A percentile compares a stretch with the other conserved stretches of the same genome.
Evolutionary conservation across 2,797 vertebrate genomes (phyloP).

Genomic region (Spatula clypeata): DNA sequence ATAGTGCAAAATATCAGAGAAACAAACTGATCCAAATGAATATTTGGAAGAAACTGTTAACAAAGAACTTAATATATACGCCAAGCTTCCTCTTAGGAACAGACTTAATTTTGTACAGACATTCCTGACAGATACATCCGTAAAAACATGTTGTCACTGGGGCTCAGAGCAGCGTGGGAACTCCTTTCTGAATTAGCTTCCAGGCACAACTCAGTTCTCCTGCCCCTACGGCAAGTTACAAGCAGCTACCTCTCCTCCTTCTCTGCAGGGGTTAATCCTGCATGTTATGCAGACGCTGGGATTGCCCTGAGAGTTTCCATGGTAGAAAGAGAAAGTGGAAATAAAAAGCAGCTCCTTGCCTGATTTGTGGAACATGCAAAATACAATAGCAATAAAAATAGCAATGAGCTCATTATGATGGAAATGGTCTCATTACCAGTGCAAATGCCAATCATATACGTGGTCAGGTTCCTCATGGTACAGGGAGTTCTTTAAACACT

Average conservation of each 20-base stretch:
- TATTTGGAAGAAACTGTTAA: slow-evolving; percentile 17
- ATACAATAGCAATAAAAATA: slow-evolving; percentile 62
- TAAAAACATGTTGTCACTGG: background rate
- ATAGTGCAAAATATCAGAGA: background rate
- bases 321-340: slow-evolving; percentile 26
- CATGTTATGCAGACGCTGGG: background rate
- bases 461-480: slow-evolving; percentile 16
- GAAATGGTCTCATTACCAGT: slow-evolving; percentile 63
- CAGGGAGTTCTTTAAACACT: background rate
- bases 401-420: slow-evolving; percentile 57
- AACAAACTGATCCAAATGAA: background rate
- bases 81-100: slow-evolving; percentile 8
- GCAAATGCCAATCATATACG: slow-evolving; percentile 17
- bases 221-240: background rate
- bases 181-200: slow-evolving; percentile 3
- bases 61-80: background rate
- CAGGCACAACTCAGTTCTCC: background rate
- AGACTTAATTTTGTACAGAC: slow-evolving; percentile 14
- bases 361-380: slow-evolving; percentile 56
- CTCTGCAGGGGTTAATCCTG: background rate
- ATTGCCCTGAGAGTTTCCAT: background rate
- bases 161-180: slow-evolving; percentile 14
- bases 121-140: slow-evolving; percentile 9
- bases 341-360: slow-evolving; percentile 28
- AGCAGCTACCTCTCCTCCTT: background rate